Base-by-base conservation (phyloP, 2,113 vertebrate species). In the Excalfactoria chinensis region DNA sequence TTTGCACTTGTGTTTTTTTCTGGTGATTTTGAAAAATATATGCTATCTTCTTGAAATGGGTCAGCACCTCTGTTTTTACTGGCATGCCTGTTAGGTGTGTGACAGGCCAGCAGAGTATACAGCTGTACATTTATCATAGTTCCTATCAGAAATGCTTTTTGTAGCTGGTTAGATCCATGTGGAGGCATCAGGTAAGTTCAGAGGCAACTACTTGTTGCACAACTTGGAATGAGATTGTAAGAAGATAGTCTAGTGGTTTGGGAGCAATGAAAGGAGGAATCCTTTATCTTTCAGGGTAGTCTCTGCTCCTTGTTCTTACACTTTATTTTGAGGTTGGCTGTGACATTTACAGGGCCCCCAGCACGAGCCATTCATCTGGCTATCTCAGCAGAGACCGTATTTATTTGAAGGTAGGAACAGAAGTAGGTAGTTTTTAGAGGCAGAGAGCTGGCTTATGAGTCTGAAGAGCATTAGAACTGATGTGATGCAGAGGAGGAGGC, bases 1-100 rank as follows among this genome's bases (percentile, higher is more conserved):
- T 67, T 67, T 76, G 14, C 20, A 22, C 74, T 88, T 86, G 71
- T 3, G 16, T 41, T 37, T 64, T 66, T 69, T 15, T 20, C 2
- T 3, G 32, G 4, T 17, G 44, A 11, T 75, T 90, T 74, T 84
- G 53, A 76, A 37, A 76, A 91, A 28, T 34, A 14, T 53, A 1
- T 41, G 6, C 8, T 76, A 7, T 8, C 17, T 18, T 58, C 0
- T 1, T 92, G 59, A 70, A 92, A 72, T 5, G 11, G 7, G 20
- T 79, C 0, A 0, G 15, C 28, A 70, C 37, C 18, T 93, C 17
- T 0, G 0, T 64, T 22, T 84, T 90, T 86, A 37, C n/a, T 75
- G 30, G 30, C 14, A 26, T 28, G 26, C 0, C 4, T 0, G 0
- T 82, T 70, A 82, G 44, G 8, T 14, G 7, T 70, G 8, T 55